These are phyloP conservation scores for Samia ricini DNA, from an alignment of 1,140 invertebrate species.

Conservation along the genomic window DNA sequence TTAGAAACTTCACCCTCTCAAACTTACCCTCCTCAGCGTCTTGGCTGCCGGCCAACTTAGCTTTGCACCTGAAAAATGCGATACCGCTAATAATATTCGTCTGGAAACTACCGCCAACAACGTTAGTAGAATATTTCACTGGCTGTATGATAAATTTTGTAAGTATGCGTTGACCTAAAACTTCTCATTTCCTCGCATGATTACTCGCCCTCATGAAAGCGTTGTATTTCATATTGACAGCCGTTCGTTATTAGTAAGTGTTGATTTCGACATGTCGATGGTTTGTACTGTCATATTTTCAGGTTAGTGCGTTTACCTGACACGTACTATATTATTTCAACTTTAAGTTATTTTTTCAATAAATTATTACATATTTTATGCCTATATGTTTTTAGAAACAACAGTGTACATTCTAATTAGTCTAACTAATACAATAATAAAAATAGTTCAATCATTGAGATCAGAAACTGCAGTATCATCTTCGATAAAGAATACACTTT, in stretches of 20 bases:
- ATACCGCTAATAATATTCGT: background rate
- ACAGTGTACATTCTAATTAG: too few species aligned
- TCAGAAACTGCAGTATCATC: too few species aligned
- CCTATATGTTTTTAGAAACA: too few species aligned
- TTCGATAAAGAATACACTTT: too few species aligned
- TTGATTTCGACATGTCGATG: conserved; percentile 41
- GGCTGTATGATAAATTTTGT: conserved; percentile 18
- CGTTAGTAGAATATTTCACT: background rate
- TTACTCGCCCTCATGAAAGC: conserved; percentile 50
- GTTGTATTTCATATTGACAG: conserved; percentile 53
- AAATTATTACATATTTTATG: too few species aligned
- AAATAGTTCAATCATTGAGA: too few species aligned
- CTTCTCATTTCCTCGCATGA: conserved; percentile 71
- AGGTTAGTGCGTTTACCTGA: background rate
- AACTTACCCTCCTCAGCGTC: conserved; percentile 64
- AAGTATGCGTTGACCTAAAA: conserved; percentile 54
- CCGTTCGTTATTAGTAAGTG: conserved; percentile 59
- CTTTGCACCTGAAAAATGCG: conserved; percentile 17
- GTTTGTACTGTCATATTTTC: conserved; percentile 15
- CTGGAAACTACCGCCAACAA: background rate
- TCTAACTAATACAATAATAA: too few species aligned
- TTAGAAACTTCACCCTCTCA: conserved; percentile 56
- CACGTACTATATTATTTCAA: too few species aligned
- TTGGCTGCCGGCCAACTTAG: conserved; percentile 36
- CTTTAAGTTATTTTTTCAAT: too few species aligned